These are phyloP conservation scores for Phycodurus eques DNA, from an alignment of 2,113 vertebrate genomes.

Conservation along the genomic window DNA sequence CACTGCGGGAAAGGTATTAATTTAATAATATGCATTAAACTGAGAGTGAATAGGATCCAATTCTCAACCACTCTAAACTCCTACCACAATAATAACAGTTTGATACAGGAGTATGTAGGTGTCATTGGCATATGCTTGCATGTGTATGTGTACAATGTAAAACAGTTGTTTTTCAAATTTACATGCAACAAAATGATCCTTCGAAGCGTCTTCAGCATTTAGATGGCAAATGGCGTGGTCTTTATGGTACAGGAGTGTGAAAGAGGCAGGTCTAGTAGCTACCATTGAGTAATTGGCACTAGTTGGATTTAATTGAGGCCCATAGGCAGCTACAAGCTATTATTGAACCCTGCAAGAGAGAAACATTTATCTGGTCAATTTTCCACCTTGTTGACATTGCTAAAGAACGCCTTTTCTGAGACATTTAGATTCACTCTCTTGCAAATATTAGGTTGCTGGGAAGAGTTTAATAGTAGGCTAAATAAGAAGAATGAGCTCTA, in stretches of 20 bases:
- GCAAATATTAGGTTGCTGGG: not conserved
- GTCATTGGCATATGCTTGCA: not conserved
- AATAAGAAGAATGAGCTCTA: not conserved
- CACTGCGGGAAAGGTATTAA: not conserved
- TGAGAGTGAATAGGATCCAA: not conserved
- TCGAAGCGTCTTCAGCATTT: not conserved
- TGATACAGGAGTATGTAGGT: not conserved
- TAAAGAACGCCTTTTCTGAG: not conserved
- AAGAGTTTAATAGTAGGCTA: not conserved
- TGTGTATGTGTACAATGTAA: not conserved
- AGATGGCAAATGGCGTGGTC: not conserved
- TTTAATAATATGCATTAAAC: not conserved
- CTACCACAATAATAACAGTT: not conserved
- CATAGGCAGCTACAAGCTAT: conserved; percentile 47
- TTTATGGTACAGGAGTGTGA: conserved; percentile 21
- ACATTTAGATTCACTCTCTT: not conserved
- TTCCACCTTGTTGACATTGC: not conserved
- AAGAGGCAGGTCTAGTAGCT: conserved; percentile 35
- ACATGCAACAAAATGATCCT: not conserved
- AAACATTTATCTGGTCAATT: conserved; percentile 16
- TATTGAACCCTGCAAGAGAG: conserved; percentile 39
- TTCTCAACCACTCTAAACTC: not conserved
- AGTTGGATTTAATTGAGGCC: conserved; percentile 55
- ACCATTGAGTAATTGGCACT: conserved; percentile 49
- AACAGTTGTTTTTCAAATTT: not conserved